A percentile compares a stretch with the other conserved stretches of the same genome.
Conservation (phyloP, 2,113 vertebrate genomes). For the Malaclemys terrapin region DNA sequence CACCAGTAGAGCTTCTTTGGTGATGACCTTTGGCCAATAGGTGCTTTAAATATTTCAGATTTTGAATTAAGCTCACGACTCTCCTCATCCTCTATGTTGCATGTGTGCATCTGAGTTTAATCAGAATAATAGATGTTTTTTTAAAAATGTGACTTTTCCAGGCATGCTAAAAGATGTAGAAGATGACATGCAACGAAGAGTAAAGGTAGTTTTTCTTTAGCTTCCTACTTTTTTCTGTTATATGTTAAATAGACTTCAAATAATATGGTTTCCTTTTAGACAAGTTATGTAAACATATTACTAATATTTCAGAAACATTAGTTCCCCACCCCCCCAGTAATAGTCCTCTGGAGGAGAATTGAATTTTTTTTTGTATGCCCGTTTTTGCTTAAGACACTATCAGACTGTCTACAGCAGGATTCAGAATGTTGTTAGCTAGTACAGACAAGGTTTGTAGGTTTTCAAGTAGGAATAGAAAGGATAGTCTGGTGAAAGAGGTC, state of each 20-base stretch:
- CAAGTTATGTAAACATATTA: neutral
- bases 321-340: neutral
- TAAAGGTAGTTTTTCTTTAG: constrained; percentile 86
- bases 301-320: neutral
- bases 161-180: constrained; percentile 99
- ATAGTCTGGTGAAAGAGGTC: neutral
- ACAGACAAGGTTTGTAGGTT: neutral
- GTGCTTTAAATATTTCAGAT: neutral
- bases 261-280: neutral
- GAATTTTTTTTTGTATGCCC: neutral
- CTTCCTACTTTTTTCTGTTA: neutral
- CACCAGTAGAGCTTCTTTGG: neutral
- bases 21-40: neutral
- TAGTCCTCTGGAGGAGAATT: neutral
- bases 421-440: neutral
- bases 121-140: constrained; percentile 21
- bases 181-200: constrained; percentile 97
- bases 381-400: neutral
- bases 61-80: neutral
- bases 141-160: constrained; percentile 59
- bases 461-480: neutral
- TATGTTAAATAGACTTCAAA: neutral
- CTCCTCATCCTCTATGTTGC: accelerated
- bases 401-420: neutral
- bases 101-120: neutral